These are phyloP conservation scores for Cinara cedri DNA, from an alignment of 2,888 invertebrate genomes.

Conservation along the genomic window DNA sequence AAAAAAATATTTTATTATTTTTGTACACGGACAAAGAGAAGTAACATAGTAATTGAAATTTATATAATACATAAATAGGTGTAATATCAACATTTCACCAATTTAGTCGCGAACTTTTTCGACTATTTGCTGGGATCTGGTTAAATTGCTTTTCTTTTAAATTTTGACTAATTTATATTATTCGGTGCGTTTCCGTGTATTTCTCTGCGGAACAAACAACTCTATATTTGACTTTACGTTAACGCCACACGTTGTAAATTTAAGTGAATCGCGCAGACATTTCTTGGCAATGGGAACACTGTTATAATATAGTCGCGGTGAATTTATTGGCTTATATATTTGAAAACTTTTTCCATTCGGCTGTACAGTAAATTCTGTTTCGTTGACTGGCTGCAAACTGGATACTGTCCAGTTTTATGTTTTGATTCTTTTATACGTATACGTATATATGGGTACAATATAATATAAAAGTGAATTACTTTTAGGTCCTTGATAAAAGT, in stretches of 20 bases:
- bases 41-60: too few relatives aligned
- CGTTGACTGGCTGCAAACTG: conserved; percentile 32
- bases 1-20: too few relatives aligned
- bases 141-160: not conserved
- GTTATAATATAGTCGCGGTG: not conserved
- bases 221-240: not conserved
- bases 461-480: conserved; percentile 6
- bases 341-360: conserved; percentile 31
- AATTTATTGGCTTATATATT: conserved; percentile 35
- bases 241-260: not conserved
- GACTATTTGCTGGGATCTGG: too few relatives aligned
- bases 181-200: not conserved
- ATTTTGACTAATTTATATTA: not conserved
- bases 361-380: conserved; percentile 30
- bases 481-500: not conserved
- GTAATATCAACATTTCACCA: too few relatives aligned
- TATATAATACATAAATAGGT: too few relatives aligned
- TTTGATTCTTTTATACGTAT: conserved; percentile 10
- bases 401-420: conserved; percentile 28
- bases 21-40: too few relatives aligned
- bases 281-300: conserved; percentile 34
- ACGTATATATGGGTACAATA: too few relatives aligned
- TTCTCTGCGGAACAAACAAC: not conserved
- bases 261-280: not conserved
- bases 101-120: too few relatives aligned